A percentile compares a stretch with the other conserved stretches of the same genome.
Evolutionary conservation across 1,140 invertebrate species (phyloP).

Genomic region (Homarus americanus): DNA sequence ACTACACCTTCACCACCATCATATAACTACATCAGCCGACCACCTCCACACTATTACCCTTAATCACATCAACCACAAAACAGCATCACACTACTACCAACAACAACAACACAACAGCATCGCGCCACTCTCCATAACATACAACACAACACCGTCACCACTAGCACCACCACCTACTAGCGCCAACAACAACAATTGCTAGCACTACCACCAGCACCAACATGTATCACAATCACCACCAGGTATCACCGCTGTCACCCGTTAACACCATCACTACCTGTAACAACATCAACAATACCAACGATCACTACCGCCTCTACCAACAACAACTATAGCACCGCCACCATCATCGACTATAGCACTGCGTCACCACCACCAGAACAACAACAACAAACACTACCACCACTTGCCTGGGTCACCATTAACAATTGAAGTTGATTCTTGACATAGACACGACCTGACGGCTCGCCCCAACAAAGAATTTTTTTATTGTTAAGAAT

Average conservation of each 20-base stretch:
- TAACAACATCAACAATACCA: background rate
- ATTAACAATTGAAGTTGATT: slow-evolving; percentile 39
- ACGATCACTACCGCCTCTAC: too few species aligned
- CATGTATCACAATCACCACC: background rate
- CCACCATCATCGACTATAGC: too few species aligned
- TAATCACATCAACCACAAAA: too few species aligned
- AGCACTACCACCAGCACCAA: background rate
- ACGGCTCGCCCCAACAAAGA: slow-evolving; percentile 44
- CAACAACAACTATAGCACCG: too few species aligned
- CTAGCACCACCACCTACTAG: slow-evolving; percentile 26
- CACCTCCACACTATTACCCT: too few species aligned
- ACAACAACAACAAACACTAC: too few species aligned
- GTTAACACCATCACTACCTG: background rate
- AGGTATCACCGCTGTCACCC: background rate
- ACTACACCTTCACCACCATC: background rate
- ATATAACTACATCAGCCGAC: too few species aligned
- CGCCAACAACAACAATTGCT: background rate
- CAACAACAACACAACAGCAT: too few species aligned
- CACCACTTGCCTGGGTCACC: slow-evolving; percentile 21
- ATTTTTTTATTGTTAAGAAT: slow-evolving; percentile 38
- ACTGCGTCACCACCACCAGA: background rate
- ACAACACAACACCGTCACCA: background rate
- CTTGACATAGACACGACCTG: slow-evolving; percentile 20
- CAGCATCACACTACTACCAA: too few species aligned
- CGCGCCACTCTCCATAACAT: too few species aligned